phyloP scores from a whole-genome alignment of 2,797 vertebrate species.

The Furcifer pardalis region DNA sequence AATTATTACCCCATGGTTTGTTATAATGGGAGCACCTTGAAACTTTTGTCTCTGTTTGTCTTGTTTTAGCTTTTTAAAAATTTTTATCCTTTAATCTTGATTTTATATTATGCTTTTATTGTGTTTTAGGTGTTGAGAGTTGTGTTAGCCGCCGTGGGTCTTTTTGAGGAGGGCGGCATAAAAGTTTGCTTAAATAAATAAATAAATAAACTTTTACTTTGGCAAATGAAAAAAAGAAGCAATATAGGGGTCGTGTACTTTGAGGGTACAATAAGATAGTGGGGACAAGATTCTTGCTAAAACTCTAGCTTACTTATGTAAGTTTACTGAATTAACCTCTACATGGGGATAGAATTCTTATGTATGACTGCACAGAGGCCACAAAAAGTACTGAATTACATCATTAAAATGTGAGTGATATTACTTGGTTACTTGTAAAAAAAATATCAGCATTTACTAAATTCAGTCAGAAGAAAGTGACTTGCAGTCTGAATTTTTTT shows the following conservation, averaged over 20 bases:
- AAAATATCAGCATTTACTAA: background rate
- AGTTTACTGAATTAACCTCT: background rate
- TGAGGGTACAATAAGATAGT: background rate
- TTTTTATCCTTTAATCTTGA: too few relatives aligned
- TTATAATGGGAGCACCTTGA: too few relatives aligned
- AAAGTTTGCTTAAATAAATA: too few relatives aligned
- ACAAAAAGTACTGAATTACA: background rate
- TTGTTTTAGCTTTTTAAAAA: too few relatives aligned
- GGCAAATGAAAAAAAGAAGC: background rate
- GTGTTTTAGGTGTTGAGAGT: too few relatives aligned
- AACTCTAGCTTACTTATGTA: background rate
- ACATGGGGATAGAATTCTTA: background rate
- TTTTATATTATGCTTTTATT: too few relatives aligned
- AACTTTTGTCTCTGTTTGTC: too few relatives aligned
- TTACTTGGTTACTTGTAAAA: background rate
- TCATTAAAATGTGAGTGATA: background rate
- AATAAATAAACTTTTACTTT: too few relatives aligned
- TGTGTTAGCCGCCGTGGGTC: too few relatives aligned
- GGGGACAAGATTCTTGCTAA: background rate
- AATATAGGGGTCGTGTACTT: background rate
- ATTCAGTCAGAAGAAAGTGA: constrained; percentile 1
- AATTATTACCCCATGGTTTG: background rate
- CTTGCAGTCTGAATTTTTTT: background rate
- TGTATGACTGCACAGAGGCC: background rate
- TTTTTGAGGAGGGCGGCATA: too few relatives aligned